Evolutionary conservation across 2,888 invertebrate species (phyloP).

Genomic region (Trypoxylon attenuatum): DNA sequence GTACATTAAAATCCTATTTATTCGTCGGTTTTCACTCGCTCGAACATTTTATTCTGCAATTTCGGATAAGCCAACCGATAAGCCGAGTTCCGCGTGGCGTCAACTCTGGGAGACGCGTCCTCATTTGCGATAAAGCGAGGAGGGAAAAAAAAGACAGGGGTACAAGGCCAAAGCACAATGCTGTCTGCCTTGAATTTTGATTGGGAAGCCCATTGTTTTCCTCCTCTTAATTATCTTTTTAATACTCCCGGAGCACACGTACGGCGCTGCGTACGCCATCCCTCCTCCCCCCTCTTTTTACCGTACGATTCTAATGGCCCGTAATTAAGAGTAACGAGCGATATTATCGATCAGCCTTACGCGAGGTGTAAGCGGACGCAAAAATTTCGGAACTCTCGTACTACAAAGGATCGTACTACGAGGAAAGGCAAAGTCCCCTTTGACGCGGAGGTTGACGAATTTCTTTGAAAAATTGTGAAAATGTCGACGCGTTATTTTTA

Average conservation of each 20-base stretch:
- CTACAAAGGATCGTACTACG: too few species aligned
- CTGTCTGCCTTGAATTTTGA: constrained; percentile 55
- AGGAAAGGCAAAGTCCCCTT: too few species aligned
- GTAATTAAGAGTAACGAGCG: constrained; percentile 21
- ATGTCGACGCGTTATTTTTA: too few species aligned
- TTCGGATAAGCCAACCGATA: too few species aligned
- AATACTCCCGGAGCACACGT: constrained; percentile 18
- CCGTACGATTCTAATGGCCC: constrained; percentile 14
- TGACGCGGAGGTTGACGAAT: too few species aligned
- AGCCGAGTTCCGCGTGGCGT: too few species aligned
- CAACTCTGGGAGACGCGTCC: too few species aligned
- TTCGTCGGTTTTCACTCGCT: too few species aligned
- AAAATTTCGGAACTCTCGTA: too few species aligned
- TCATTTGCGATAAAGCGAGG: constrained; percentile 34
- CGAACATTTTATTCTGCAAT: too few species aligned
- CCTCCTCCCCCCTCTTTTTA: not conserved
- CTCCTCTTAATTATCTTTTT: constrained; percentile 49
- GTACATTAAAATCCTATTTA: too few species aligned
- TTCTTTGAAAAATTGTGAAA: too few species aligned
- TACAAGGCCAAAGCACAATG: constrained; percentile 48
- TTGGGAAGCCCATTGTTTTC: constrained; percentile 50
- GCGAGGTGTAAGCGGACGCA: not conserved
- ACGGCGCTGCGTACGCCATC: constrained; percentile 2
- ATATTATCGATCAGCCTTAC: not conserved
- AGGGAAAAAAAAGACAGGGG: constrained; percentile 33